Evolutionary conservation across 1,140 invertebrate genomes (phyloP), one percentile per base, ranked within the genome.

Genomic region (Anagrus nilaparvatae): DNA sequence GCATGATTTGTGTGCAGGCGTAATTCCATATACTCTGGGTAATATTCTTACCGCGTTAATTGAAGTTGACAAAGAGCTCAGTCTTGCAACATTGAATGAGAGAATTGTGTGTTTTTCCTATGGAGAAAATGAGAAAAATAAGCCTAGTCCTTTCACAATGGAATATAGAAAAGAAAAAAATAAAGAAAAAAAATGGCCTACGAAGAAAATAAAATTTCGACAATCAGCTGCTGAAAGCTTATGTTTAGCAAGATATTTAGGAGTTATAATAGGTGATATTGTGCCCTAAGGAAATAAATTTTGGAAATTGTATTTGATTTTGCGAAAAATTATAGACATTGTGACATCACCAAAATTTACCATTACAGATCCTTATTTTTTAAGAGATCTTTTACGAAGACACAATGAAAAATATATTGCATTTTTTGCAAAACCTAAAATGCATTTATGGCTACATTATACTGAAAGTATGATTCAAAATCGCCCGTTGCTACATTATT

Each of bases 381-480:
- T 50, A n/a, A 5, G 34, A 28, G 7, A 38, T 3, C 24, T 46
- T 8, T 25, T 51, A 16, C 28, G 13, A 28, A 44, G 45, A 40
- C 43, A 49, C 40, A 44, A 52, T 40, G 13, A n/a, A 9, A 24
- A 38, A 24, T 49, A 47, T 31, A 18, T 47, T 0, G 8, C 43
- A 32, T 43, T 45, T 20, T 52, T 47, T 36, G 39, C n/a, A 20
- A 49, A 49, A 34, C 40, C 30, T 8, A 49, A 49, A 20, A 46
- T 46, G 40, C 44, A 49, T 35, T 12, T 43, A 20, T 38, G 17
- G 18, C n/a, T 49, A n/a, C 40, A 49, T 40, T 49, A 49, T 23
- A 10, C 31, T 25, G 4, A 28, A 9, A n/a, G 43, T 8, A 39
- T 49, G n/a, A 14, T 24, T 6, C 30, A 33, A 23, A 41, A 42